Evolutionary conservation across 2,797 vertebrate genomes (phyloP).

Genomic region (Alauda arvensis): DNA sequence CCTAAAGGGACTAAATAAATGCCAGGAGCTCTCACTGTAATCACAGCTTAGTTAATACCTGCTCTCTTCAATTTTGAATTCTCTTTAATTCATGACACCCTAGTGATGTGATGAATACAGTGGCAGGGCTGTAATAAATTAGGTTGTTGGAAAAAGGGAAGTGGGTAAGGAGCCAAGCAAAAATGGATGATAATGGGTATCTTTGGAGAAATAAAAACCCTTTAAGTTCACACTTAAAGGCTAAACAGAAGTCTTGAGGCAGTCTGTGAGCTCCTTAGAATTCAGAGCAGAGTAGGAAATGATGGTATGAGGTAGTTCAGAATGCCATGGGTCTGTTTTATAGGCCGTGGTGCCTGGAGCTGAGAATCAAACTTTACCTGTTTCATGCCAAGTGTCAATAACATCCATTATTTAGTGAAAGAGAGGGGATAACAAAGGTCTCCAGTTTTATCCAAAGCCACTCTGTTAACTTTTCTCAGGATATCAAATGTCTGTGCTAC

Average conservation of each 20-base stretch:
- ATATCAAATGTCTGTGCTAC: neutral
- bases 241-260: neutral
- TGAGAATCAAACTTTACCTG: neutral
- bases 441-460: neutral
- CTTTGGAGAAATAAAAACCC: neutral
- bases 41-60: neutral
- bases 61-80: neutral
- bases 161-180: neutral
- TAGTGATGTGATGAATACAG: neutral
- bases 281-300: neutral
- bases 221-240: neutral
- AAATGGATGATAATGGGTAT: neutral
- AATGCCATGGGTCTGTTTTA: neutral
- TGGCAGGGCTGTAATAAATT: neutral
- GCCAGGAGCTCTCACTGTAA: neutral
- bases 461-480: neutral
- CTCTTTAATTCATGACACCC: neutral
- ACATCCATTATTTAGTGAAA: neutral
- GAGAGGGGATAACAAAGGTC: neutral
- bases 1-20: neutral
- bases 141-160: neutral
- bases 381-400: neutral
- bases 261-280: neutral
- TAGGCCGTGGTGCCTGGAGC: neutral
- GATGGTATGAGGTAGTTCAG: neutral